Percentiles rank a stretch among this genome's conserved stretches.
Evolutionary conservation across 1,140 invertebrate genomes (phyloP).

Genomic region (Heliconius nattereri): DNA sequence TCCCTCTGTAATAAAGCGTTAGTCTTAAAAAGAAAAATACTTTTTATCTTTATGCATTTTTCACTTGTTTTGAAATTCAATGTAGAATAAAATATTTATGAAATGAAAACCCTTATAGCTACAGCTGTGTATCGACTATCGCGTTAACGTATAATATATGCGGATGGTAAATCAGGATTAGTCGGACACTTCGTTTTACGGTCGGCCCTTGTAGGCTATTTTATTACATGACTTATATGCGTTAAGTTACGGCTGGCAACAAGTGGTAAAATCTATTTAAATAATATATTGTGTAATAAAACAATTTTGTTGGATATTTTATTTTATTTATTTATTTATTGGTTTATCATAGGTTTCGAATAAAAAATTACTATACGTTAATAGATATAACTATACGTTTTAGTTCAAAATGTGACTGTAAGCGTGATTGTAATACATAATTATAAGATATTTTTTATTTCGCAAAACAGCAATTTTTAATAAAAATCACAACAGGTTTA

Average conservation of each 20-base stretch:
- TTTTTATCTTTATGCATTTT: too few relatives aligned
- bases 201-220: slow-evolving; percentile 56
- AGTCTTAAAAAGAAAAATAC: too few relatives aligned
- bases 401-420: too few relatives aligned
- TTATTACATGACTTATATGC: slow-evolving; percentile 48
- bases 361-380: too few relatives aligned
- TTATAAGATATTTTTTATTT: too few relatives aligned
- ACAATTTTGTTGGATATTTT: neutral
- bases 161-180: slow-evolving; percentile 75
- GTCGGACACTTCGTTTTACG: slow-evolving; percentile 67
- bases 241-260: neutral
- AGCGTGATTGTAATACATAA: too few relatives aligned
- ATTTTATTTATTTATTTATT: neutral
- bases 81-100: neutral
- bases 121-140: slow-evolving; percentile 41
- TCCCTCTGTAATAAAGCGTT: too few relatives aligned
- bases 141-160: slow-evolving; percentile 66
- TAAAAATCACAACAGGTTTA: too few relatives aligned
- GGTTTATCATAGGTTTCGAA: neutral
- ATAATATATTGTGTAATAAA: slow-evolving; percentile 2
- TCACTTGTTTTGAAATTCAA: too few relatives aligned
- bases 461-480: too few relatives aligned
- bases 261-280: slow-evolving; percentile 11
- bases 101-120: neutral
- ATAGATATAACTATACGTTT: too few relatives aligned